Base-by-base conservation (phyloP, 2,888 invertebrate genomes). In the Coenonympha glycerion region DNA sequence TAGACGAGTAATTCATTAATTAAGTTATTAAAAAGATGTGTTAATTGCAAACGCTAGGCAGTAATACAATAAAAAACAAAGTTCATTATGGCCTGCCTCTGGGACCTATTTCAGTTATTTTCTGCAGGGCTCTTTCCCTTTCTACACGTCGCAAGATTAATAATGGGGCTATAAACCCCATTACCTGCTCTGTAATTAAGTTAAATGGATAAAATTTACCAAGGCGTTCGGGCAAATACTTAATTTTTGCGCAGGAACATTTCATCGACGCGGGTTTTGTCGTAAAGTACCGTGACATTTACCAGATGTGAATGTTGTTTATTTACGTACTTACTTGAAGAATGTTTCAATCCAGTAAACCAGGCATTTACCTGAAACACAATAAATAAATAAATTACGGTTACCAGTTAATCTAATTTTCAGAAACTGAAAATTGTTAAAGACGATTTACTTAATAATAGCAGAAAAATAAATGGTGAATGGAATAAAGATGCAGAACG, bases 171-270 rank as follows among this genome's bases (percentile, higher is more conserved):
- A 78, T 76, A 76, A 79, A 79, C 69, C 76, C 72, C 71, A 75
- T 79, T 76, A 82, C 76, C 69, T 69, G 69, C 74, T 71, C 68
- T 58, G 71, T 80, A 79, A 81, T 80, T 78, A 80, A 79, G 74
- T 76, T 74, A 72, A 77, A 81, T 74, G 75, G 73, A 72, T 73
- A 73, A 76, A 77, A 77, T 76, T 76, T 74, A 69, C 68, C 66
- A 69, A 69, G 73, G 70, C 72, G 68, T 67, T 65, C 63, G 63
- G 59, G 68, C 63, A 69, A 73, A 73, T 73, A 71, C 76, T 76
- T 74, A 73, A 74, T 76, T 73, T 76, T 70, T 69, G 65, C 61
- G 51, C 60, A 56, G 63, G 61, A 63, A 53, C 61, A 63, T 68
- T 70, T 49, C 52, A 63, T 59, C 61, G 56, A 52, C 52, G 37